Percentiles rank a stretch among this genome's conserved stretches.
These are phyloP conservation scores for Gandaritis pyraliata DNA, from an alignment of 2,888 invertebrate species.

Conservation along the genomic window DNA sequence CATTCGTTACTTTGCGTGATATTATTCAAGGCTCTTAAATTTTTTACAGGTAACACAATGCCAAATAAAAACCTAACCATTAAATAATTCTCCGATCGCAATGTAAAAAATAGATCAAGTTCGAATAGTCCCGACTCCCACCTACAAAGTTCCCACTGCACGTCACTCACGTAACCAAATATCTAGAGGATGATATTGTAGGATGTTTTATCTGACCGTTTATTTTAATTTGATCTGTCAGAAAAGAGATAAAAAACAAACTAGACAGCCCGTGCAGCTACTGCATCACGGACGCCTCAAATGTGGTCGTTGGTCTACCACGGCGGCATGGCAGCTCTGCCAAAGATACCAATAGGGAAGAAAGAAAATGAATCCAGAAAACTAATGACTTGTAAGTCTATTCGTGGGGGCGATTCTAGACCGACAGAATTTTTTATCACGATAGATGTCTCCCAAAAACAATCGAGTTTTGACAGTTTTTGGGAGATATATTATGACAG, in stretches of 20 bases:
- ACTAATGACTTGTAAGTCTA: too few relatives aligned
- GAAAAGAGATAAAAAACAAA: constrained; percentile 73
- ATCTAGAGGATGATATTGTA: constrained; percentile 74
- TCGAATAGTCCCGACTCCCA: constrained; percentile 62
- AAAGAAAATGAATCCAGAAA: too few relatives aligned
- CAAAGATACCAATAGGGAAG: too few relatives aligned
- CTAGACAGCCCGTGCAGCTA: constrained; percentile 67
- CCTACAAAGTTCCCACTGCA: constrained; percentile 79
- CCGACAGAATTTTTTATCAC: too few relatives aligned
- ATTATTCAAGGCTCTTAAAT: background rate
- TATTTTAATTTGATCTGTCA: constrained; percentile 85
- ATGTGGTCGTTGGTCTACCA: constrained; percentile 51
- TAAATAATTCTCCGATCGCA: constrained; percentile 13
- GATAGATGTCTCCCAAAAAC: too few relatives aligned
- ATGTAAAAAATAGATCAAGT: constrained; percentile 42
- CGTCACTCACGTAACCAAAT: constrained; percentile 81
- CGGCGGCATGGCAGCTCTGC: background rate
- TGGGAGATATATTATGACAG: too few relatives aligned
- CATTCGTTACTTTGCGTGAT: too few relatives aligned
- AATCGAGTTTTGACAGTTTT: too few relatives aligned
- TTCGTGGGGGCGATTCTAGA: too few relatives aligned
- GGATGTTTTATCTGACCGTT: constrained; percentile 81
- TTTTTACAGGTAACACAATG: background rate
- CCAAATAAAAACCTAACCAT: constrained; percentile 14
- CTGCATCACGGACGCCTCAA: constrained; percentile 63